These are phyloP conservation scores for Malurus splendens DNA, from an alignment of 2,797 vertebrate species.

Conservation along the genomic window DNA sequence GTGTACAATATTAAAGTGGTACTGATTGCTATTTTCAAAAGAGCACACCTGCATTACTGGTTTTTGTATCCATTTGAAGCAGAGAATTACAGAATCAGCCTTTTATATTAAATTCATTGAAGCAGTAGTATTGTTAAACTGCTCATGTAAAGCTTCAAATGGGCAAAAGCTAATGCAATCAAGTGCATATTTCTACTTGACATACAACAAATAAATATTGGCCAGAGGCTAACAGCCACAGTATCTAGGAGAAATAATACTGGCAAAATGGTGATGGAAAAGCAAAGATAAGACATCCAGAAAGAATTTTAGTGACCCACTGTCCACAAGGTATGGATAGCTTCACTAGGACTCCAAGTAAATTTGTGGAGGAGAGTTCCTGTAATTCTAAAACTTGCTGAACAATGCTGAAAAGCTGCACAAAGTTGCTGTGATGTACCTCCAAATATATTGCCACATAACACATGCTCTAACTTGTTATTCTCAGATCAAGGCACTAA, in stretches of 20 bases:
- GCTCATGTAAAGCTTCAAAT: constrained; percentile 17
- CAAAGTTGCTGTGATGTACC: not conserved
- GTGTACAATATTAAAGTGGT: not conserved
- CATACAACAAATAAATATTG: not conserved
- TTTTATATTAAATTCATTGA: not conserved
- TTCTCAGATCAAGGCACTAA: not conserved
- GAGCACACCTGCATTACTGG: not conserved
- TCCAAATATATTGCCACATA: not conserved
- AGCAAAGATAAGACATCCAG: not conserved
- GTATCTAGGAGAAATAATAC: not conserved
- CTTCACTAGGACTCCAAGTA: not conserved
- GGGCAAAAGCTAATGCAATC: not conserved
- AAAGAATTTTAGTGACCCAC: not conserved
- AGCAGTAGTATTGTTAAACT: constrained; percentile 21
- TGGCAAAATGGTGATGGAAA: not conserved
- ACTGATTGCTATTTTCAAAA: not conserved
- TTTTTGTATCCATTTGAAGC: not conserved
- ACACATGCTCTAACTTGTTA: fast-evolving
- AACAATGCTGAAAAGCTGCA: not conserved
- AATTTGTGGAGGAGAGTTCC: not conserved
- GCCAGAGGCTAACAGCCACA: not conserved
- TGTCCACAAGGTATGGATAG: not conserved
- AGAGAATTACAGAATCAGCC: not conserved
- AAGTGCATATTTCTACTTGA: not conserved
- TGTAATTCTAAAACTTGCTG: not conserved